Evolutionary conservation across 1,140 invertebrate species (phyloP), one percentile per base, ranked within the genome.

Genomic region (Cepaea nemoralis): DNA sequence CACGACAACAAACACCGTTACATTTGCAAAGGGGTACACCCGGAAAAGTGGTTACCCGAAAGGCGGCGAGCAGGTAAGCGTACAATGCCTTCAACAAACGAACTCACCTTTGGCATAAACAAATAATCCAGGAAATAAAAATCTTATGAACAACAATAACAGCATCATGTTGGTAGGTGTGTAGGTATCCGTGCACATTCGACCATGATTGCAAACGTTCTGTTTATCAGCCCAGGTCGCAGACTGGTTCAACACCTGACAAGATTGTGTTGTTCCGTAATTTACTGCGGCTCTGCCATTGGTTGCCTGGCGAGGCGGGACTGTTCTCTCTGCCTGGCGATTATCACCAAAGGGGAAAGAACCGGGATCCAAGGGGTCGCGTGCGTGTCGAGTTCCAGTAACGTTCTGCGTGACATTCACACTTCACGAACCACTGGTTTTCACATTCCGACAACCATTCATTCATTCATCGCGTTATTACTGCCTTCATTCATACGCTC

Each of bases 241-340:
- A 35, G 40, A n/a, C 24, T 10, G 50, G 40, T 35, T 22, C 22
- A 75, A 31, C 50, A 50, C 75, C 48, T 39, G 45, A 77, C 75
- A 77, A 77, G 50, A 77, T 63, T 77, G 75, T 37, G 75, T 35
- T 63, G 50, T 77, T 77, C 75, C 50, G 33, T 59, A 14, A 55
- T 37, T 33, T 33, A 63, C 75, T 33, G 10, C 31, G 3, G 16
- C 50, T 35, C 31, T 12, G 59, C 75, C 50, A 77, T 77, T 77
- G 75, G 75, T 50, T 77, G 75, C 55, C 19, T 27, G 16, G 55
- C 75, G 50, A 39, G 66, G 50, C 35, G 75, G 73, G 40, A 75
- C 48, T 10, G 24, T 31, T 42, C 33, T 35, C 27, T 75, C 19
- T 45, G 73, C 75, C 50, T 63, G 75, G 40, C 74, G 48, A 45